phyloP scores from a whole-genome alignment of 2,797 vertebrate genomes.

The Taeniopygia guttata region DNA sequence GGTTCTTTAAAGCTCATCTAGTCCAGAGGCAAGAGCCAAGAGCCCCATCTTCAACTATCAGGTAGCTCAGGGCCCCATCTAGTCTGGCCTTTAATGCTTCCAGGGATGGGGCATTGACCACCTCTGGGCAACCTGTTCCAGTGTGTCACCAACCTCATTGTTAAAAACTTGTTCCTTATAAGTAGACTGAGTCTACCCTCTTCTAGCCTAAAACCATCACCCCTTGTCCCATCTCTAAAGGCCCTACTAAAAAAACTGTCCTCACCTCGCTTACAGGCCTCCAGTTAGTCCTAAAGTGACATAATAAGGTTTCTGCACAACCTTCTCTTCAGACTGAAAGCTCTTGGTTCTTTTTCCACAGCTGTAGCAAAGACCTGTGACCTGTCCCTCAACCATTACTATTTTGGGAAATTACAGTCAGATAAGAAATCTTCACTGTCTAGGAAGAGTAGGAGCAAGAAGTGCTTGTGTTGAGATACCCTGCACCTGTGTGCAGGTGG shows the following conservation, averaged over 20 bases:
- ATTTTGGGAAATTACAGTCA: neutral
- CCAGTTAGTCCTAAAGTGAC: neutral
- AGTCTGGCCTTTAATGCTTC: neutral
- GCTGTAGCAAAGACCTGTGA: neutral
- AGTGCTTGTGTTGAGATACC: neutral
- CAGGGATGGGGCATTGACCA: fast-evolving
- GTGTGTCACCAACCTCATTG: neutral
- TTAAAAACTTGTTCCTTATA: neutral
- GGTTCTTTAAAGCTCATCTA: neutral
- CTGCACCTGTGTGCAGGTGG: neutral
- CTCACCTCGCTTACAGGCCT: neutral
- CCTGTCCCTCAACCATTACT: neutral
- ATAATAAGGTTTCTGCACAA: neutral
- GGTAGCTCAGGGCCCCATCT: neutral
- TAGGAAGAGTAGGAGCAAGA: neutral
- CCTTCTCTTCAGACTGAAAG: neutral
- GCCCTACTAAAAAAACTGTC: neutral
- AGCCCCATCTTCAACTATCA: neutral
- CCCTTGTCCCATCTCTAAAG: neutral
- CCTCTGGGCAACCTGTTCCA: neutral
- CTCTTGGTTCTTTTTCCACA: neutral
- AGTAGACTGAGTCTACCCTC: neutral
- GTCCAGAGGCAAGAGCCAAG: neutral
- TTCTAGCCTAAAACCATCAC: neutral
- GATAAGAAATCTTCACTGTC: neutral